Conservation (phyloP, 2,888 invertebrate genomes). For the Netelia virgata region DNA sequence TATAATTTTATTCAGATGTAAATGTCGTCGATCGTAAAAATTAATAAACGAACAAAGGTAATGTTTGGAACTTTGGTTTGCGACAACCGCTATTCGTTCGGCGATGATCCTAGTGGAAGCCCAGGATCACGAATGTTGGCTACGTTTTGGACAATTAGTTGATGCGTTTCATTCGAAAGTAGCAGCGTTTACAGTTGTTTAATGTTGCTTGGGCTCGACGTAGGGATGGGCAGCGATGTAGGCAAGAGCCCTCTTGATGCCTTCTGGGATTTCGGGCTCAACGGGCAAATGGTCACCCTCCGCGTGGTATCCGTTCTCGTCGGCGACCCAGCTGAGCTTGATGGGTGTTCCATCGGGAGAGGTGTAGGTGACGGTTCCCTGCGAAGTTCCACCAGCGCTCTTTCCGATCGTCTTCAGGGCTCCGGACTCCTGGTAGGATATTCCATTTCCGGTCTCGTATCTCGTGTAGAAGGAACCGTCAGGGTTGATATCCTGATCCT, state of each 20-base stretch:
- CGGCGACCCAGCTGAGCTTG: slow-evolving; percentile 63
- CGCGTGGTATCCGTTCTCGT: slow-evolving; percentile 67
- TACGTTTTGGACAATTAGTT: background rate
- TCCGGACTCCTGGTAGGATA: slow-evolving; percentile 61
- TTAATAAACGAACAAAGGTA: background rate
- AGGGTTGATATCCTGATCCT: slow-evolving; percentile 65
- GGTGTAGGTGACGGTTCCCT: slow-evolving; percentile 62
- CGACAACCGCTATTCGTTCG: background rate
- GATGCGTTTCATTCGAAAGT: background rate
- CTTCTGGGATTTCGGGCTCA: slow-evolving; percentile 65
- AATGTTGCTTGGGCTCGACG: slow-evolving; percentile 52
- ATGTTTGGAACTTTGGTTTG: background rate
- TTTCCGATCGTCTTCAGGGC: slow-evolving; percentile 49
- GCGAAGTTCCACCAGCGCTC: slow-evolving; percentile 27
- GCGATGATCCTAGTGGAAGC: background rate
- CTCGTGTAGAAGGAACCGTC: slow-evolving; percentile 67
- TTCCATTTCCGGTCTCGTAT: slow-evolving; percentile 70
- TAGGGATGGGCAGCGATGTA: slow-evolving; percentile 69
- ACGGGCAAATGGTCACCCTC: slow-evolving; percentile 69
- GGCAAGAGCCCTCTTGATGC: slow-evolving; percentile 67
- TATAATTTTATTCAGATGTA: background rate
- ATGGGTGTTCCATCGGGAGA: slow-evolving; percentile 70
- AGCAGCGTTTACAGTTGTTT: background rate
- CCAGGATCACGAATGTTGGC: background rate
- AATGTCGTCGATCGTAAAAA: background rate